A percentile compares a stretch with the other conserved stretches of the same genome.
Conservation (phyloP, 2,113 vertebrate genomes). For the Athene noctua region DNA sequence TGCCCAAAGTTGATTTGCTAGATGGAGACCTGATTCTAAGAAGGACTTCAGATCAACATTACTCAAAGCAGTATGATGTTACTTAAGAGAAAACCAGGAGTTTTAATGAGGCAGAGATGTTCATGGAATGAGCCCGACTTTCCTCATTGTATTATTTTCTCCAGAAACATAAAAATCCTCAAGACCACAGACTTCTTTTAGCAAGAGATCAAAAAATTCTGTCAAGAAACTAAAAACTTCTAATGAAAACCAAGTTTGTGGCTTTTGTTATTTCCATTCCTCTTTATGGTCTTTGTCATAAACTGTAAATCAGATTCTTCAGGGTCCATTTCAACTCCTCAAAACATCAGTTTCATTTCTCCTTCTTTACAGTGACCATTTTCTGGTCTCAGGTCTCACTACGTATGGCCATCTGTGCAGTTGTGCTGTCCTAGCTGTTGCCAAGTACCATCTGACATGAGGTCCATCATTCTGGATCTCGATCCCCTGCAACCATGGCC, state of each 20-base stretch:
- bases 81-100: background rate
- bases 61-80: background rate
- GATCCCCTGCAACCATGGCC: background rate
- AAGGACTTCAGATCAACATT: fast-evolving
- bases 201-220: background rate
- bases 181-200: background rate
- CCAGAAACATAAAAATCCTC: background rate
- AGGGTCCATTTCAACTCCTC: background rate
- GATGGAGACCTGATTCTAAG: background rate
- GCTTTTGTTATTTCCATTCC: background rate
- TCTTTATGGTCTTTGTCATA: background rate
- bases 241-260: background rate
- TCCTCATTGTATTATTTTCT: background rate
- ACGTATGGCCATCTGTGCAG: background rate
- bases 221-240: background rate
- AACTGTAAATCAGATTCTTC: background rate
- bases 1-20: background rate
- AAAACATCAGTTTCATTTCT: background rate
- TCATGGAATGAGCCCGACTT: background rate
- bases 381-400: background rate
- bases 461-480: background rate
- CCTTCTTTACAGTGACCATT: background rate
- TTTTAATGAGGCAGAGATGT: background rate
- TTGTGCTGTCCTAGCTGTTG: background rate
- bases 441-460: background rate